Conservation (phyloP, 2,888 invertebrate species). For the Unio pictorum region DNA sequence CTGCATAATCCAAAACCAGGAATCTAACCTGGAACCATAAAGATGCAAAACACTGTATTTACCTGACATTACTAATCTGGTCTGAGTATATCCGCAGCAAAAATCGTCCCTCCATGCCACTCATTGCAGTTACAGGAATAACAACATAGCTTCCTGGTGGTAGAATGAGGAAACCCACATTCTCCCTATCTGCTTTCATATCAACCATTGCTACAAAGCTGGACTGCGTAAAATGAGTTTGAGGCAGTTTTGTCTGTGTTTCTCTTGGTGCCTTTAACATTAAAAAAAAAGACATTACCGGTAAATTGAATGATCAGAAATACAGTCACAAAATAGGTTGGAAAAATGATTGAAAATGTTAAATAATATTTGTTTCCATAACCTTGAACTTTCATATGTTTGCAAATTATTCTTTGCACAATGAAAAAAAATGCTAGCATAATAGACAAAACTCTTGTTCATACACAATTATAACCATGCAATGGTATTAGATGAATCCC, state of each 20-base stretch:
- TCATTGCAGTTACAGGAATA: slow-evolving; percentile 32
- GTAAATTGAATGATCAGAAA: too few species aligned
- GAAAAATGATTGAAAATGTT: too few species aligned
- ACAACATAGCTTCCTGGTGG: slow-evolving; percentile 38
- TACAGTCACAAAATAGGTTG: too few species aligned
- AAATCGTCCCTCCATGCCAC: slow-evolving; percentile 36
- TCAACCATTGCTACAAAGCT: slow-evolving; percentile 28
- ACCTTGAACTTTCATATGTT: too few species aligned
- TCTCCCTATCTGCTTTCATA: slow-evolving; percentile 31
- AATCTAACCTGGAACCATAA: background rate
- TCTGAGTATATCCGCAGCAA: slow-evolving; percentile 33
- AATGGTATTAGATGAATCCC: too few species aligned
- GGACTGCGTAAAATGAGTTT: slow-evolving; percentile 23
- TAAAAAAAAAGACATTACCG: background rate
- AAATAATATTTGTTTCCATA: too few species aligned
- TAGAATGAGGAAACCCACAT: slow-evolving; percentile 36
- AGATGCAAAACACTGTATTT: background rate
- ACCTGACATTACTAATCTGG: slow-evolving; percentile 3
- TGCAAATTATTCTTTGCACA: too few species aligned
- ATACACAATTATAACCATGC: too few species aligned
- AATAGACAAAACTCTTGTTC: too few species aligned
- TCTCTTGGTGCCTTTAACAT: slow-evolving; percentile 26
- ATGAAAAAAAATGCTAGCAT: too few species aligned
- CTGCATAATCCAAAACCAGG: background rate
- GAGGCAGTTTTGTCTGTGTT: slow-evolving; percentile 22